Percentiles rank a stretch among this genome's conserved stretches.
Conservation (phyloP, 2,113 vertebrate genomes). For the Ceuthmochares aereus region DNA sequence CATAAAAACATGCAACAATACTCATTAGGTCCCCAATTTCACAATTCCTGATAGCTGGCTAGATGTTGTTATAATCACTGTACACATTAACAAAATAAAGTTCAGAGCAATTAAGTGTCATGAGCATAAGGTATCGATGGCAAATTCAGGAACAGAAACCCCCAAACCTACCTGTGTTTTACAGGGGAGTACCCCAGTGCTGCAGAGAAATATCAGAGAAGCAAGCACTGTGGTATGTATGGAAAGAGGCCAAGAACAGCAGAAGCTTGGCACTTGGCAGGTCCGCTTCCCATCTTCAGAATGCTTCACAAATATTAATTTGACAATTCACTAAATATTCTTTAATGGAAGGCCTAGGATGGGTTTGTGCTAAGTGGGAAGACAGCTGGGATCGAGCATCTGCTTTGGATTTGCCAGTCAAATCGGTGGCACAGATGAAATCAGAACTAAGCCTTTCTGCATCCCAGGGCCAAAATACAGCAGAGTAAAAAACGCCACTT, state of each 20-base stretch:
- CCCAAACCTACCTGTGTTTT: background rate
- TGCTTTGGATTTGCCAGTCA: background rate
- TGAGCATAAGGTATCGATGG: background rate
- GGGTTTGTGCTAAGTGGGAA: background rate
- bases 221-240: background rate
- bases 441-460: background rate
- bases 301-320: background rate
- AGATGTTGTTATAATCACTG: slow-evolving; percentile 27
- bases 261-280: background rate
- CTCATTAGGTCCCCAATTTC: background rate
- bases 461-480: background rate
- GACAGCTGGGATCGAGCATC: background rate
- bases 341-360: background rate
- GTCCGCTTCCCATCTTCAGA: background rate
- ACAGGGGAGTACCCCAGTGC: background rate
- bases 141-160: background rate
- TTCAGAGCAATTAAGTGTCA: background rate
- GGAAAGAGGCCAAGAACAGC: background rate
- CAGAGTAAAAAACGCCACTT: background rate
- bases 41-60: background rate
- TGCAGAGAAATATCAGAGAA: background rate
- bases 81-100: slow-evolving; percentile 5
- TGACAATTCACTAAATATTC: background rate
- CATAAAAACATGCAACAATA: background rate
- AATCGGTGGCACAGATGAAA: background rate